These are phyloP conservation scores for Passer montanus DNA, from an alignment of 2,113 vertebrate genomes.

Conservation along the genomic window DNA sequence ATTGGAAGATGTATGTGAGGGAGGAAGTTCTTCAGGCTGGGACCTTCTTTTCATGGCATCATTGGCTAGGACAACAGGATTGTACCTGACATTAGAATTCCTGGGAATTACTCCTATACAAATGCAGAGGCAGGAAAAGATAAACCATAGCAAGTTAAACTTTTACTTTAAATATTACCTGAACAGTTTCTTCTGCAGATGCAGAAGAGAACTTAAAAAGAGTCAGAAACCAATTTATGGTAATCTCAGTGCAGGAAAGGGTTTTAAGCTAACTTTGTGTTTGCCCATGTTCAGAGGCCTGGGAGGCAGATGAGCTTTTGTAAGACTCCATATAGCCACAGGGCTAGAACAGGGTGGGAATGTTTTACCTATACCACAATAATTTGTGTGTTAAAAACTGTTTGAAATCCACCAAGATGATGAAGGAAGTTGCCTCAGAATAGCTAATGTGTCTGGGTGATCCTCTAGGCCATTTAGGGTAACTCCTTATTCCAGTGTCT, in stretches of 20 bases:
- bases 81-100: neutral
- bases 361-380: neutral
- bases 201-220: neutral
- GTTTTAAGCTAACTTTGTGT: neutral
- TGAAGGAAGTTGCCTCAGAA: neutral
- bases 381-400: neutral
- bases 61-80: neutral
- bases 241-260: neutral
- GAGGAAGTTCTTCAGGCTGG: neutral
- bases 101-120: neutral
- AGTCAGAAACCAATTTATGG: neutral
- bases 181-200: neutral
- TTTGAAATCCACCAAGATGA: neutral
- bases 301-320: slow-evolving; percentile 6
- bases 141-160: neutral
- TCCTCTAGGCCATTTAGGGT: neutral
- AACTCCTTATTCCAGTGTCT: neutral
- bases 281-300: neutral
- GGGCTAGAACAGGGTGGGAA: neutral
- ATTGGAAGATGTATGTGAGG: neutral
- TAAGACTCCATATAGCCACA: neutral
- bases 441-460: neutral
- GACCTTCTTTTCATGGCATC: neutral
- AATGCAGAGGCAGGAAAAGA: neutral
- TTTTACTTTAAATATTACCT: neutral